Evolutionary conservation across 2,888 invertebrate species (phyloP), one percentile per base, ranked within the genome.

Genomic region (Hylaea fasciaria): DNA sequence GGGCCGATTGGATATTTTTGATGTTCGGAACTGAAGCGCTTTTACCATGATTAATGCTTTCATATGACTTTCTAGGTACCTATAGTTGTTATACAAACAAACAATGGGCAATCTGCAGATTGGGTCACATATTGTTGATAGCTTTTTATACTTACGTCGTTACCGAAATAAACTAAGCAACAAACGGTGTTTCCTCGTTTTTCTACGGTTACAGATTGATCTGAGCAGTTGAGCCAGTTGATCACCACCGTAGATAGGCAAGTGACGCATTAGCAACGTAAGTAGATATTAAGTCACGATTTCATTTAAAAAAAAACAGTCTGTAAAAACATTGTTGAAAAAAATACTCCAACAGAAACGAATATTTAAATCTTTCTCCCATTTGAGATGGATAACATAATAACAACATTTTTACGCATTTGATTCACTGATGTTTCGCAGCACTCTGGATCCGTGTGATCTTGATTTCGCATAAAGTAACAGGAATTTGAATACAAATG

Each of bases 21-120:
- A 71, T 64, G 57, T 57, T 49, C 47, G 52, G 51, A 32, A 40
- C 60, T 65, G 40, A 35, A 57, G 61, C 22, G 73, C 73, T 76
- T 73, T 78, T 71, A 73, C 61, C 69, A 65, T 72, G 74, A 77
- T 78, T 75, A 69, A 72, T 70, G 56, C 62, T 70, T 68, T 64
- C 43, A 54, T 62, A 57, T 35, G 17, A 16, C 22, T 44, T 51
- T 51, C 51, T 48, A 29, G 32, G 14, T 39, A 29, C 14, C 22
- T 32, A 47, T 35, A 46, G 37, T 47, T 35, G 57, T 35, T 46
- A 16, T 41, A 16, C 11, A 37, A 51, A 57, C 51, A 47, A 40
- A 51, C 48, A 46, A 45, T 29, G n/a, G 46, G 17, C 22, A 35
- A 14, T 17, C 43, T 4, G 17, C 14, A 40, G 40, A 40, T 13